phyloP scores from a whole-genome alignment of 1,140 invertebrate genomes.

The Wiebesia pumilae region DNA sequence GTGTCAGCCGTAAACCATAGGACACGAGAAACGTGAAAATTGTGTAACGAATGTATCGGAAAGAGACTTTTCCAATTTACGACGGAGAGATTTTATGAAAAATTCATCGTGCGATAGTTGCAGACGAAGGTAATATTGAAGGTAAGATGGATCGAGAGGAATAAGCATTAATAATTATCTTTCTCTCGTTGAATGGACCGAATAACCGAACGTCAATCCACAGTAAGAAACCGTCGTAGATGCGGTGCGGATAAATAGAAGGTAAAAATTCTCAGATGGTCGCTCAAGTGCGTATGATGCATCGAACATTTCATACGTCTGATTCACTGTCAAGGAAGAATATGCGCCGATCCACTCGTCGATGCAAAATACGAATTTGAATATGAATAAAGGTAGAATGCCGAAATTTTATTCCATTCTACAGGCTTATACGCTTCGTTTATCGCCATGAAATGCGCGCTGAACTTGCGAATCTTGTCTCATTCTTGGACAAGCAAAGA shows the following conservation, averaged over 20 bases:
- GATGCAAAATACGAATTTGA: neutral
- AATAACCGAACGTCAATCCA: neutral
- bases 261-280: slow-evolving; percentile 16
- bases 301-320: neutral
- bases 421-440: neutral
- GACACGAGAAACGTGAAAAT: neutral
- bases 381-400: neutral
- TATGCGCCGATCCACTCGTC: neutral
- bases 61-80: slow-evolving; percentile 11
- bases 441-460: neutral
- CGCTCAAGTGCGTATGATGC: neutral
- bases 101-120: slow-evolving; percentile 8
- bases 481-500: neutral
- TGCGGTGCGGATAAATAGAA: neutral
- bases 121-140: neutral
- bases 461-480: neutral
- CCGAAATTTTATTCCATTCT: neutral
- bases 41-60: neutral
- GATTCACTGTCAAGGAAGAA: neutral
- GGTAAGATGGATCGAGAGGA: neutral
- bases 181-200: neutral
- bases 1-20: neutral
- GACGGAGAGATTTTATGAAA: slow-evolving; percentile 1
- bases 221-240: neutral
- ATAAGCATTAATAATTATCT: neutral